A percentile compares a stretch with the other conserved stretches of the same genome.
Conservation (phyloP, 2,888 invertebrate species). For the Euclidia mi region DNA sequence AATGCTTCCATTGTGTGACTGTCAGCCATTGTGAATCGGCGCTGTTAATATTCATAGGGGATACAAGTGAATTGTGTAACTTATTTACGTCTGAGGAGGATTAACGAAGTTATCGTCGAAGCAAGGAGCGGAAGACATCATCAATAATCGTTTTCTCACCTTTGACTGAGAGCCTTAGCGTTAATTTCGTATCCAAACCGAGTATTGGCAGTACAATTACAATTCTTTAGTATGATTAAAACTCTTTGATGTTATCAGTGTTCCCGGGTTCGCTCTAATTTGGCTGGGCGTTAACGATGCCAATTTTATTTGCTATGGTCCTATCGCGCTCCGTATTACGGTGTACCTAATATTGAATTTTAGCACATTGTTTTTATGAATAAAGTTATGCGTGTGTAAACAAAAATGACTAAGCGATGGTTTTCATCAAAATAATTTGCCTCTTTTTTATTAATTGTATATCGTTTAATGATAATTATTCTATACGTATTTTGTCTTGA, state of each 20-base stretch:
- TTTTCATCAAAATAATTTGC: too few species aligned
- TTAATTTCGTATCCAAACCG: slow-evolving; percentile 45
- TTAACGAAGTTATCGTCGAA: slow-evolving; percentile 28
- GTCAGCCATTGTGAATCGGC: slow-evolving; percentile 7
- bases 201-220: slow-evolving; percentile 41
- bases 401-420: too few species aligned
- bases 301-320: slow-evolving; percentile 54
- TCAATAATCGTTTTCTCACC: slow-evolving; percentile 43
- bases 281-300: slow-evolving; percentile 53
- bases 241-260: slow-evolving; percentile 51
- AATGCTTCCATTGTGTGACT: slow-evolving; percentile 14
- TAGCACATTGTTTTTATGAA: slow-evolving; percentile 28
- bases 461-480: too few species aligned
- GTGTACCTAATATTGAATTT: slow-evolving; percentile 38
- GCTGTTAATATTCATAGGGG: slow-evolving; percentile 29
- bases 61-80: slow-evolving; percentile 28
- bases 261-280: slow-evolving; percentile 51
- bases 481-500: too few species aligned
- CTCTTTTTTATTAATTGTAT: too few species aligned
- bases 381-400: too few species aligned
- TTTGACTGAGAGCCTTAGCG: slow-evolving; percentile 31
- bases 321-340: slow-evolving; percentile 22
- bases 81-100: slow-evolving; percentile 24
- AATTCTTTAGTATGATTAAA: slow-evolving; percentile 56
- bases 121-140: slow-evolving; percentile 27